Percentiles rank a stretch among this genome's conserved stretches.
phyloP scores from a whole-genome alignment of 2,797 vertebrate genomes.

The Bovichtus diacanthus region DNA sequence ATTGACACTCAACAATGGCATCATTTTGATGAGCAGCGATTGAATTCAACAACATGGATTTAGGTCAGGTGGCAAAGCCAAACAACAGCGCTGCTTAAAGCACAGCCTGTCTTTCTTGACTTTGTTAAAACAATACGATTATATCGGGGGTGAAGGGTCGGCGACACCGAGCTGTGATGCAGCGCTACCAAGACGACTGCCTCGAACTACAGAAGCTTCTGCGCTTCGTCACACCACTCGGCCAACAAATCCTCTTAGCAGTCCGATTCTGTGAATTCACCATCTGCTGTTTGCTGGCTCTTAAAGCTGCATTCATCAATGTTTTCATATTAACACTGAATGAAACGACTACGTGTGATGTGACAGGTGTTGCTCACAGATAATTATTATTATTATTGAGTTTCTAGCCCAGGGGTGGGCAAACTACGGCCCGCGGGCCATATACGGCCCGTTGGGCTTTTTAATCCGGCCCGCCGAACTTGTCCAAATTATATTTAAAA shows the following conservation, averaged over 20 bases:
- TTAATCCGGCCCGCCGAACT: too few species aligned
- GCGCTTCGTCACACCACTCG: constrained; percentile 24
- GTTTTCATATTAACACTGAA: not conserved
- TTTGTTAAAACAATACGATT: constrained; percentile 11
- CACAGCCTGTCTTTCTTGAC: not conserved
- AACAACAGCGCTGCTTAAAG: too few species aligned
- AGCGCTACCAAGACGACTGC: not conserved
- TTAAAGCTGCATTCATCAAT: constrained; percentile 17
- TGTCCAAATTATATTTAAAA: too few species aligned
- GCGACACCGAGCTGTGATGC: not conserved
- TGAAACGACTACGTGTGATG: not conserved
- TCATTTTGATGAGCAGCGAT: too few species aligned
- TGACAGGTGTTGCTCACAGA: not conserved
- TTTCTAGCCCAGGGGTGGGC: too few species aligned
- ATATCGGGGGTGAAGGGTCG: constrained; percentile 33
- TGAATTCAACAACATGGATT: too few species aligned
- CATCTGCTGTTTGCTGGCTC: constrained; percentile 51
- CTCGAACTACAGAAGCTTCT: constrained; percentile 1
- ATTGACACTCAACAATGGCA: too few species aligned
- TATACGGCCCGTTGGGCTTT: too few species aligned
- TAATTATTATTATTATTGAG: too few species aligned
- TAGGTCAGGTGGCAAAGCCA: too few species aligned
- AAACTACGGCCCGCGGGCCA: too few species aligned
- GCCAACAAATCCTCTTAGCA: constrained; percentile 66
- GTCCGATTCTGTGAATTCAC: constrained; percentile 43